These are phyloP conservation scores for Anneissia japonica DNA, from an alignment of 35 echinoderm and acorn worm species.

Conservation along the genomic window DNA sequence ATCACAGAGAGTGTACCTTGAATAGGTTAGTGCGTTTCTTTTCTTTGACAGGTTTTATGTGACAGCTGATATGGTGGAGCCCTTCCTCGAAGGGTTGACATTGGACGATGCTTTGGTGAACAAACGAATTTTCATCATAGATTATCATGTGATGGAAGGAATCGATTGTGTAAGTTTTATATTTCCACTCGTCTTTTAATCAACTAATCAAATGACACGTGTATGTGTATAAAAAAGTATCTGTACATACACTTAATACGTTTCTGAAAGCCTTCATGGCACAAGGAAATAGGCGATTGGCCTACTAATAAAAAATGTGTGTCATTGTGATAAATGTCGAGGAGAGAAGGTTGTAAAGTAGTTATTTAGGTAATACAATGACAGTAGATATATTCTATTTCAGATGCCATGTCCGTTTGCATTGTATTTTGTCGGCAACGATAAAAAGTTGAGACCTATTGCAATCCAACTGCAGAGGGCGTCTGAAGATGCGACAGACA, in stretches of 20 bases:
- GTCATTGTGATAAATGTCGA: no score
- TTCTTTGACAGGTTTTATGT: constrained; percentile 48
- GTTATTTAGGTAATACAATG: no score
- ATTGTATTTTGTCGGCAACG: constrained; percentile 70
- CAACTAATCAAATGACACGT: no score
- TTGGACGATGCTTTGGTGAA: constrained; percentile 53
- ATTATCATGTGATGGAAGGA: constrained; percentile 64
- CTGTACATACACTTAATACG: no score
- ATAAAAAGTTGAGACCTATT: constrained; percentile 55
- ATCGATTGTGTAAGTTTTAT: constrained; percentile 47
- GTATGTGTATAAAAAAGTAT: no score
- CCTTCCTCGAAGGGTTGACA: constrained; percentile 56
- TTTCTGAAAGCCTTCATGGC: no score
- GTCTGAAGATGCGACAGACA: constrained; percentile 34
- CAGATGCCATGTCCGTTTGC: constrained; percentile 58
- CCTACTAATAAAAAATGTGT: no score
- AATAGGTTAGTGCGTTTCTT: no score
- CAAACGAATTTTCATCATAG: constrained; percentile 70
- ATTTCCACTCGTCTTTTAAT: no score
- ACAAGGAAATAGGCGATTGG: no score
- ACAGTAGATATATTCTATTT: not conserved
- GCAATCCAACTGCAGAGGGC: constrained; percentile 68
- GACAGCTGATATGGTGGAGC: constrained; percentile 61
- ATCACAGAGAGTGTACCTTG: no score
- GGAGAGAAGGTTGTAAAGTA: no score